phyloP scores from a whole-genome alignment of 2,888 invertebrate genomes.

The Trachelus iudaicus region DNA sequence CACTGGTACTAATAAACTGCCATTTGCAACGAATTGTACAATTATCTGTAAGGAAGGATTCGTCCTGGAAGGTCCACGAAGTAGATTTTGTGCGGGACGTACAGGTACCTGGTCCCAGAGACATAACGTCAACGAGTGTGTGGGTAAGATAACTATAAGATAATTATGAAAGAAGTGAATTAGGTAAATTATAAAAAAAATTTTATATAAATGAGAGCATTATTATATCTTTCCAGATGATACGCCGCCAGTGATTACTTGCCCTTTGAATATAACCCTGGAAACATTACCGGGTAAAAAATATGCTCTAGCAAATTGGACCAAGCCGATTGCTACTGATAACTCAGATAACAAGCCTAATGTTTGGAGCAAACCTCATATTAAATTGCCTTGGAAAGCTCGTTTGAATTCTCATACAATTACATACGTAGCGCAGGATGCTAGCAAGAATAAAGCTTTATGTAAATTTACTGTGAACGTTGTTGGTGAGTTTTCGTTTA shows the following conservation, averaged over 20 bases:
- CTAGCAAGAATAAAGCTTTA: constrained; percentile 70
- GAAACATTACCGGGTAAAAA: constrained; percentile 67
- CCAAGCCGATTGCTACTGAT: constrained; percentile 65
- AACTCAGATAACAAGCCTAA: constrained; percentile 70
- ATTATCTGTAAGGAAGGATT: constrained; percentile 72
- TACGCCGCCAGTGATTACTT: constrained; percentile 70
- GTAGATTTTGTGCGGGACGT: constrained; percentile 69
- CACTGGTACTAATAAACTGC: constrained; percentile 67
- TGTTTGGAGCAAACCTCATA: constrained; percentile 71
- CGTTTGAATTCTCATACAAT: constrained; percentile 71
- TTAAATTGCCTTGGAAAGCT: constrained; percentile 69
- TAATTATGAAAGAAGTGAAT: background rate
- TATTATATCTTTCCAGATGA: constrained; percentile 65
- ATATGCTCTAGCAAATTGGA: constrained; percentile 69
- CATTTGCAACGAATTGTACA: constrained; percentile 71
- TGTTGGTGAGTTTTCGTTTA: constrained; percentile 59
- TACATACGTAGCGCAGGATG: constrained; percentile 74
- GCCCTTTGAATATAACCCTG: constrained; percentile 69
- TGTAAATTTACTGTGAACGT: constrained; percentile 73
- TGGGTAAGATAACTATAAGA: constrained; percentile 60
- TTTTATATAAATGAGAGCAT: background rate
- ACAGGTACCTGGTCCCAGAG: constrained; percentile 70
- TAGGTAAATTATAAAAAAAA: background rate
- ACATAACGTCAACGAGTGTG: constrained; percentile 64
- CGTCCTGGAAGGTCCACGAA: constrained; percentile 68